Conservation (phyloP, 2,113 vertebrate species). For the Thryonomys swinderianus region DNA sequence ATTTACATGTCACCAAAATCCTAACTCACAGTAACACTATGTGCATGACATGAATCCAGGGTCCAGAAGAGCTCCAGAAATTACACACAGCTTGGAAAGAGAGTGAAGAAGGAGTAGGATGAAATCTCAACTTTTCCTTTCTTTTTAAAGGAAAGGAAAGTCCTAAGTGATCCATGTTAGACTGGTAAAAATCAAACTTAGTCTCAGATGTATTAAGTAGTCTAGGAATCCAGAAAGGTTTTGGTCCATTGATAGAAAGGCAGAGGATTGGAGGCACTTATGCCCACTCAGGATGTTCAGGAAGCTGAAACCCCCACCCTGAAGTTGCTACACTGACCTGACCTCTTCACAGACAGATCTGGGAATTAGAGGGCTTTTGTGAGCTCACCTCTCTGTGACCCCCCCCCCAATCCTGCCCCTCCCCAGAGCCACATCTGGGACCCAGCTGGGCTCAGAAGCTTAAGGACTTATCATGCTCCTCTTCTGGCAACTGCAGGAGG, state of each 20-base stretch:
- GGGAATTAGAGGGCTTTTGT: background rate
- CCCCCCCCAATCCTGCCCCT: background rate
- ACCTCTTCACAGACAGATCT: background rate
- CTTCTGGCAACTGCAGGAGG: background rate
- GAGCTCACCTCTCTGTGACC: constrained; percentile 22
- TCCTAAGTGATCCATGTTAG: background rate
- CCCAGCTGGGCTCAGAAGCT: constrained; percentile 54
- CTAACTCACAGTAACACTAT: background rate
- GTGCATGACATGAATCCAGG: background rate
- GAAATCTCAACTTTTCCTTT: background rate
- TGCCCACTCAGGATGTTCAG: background rate
- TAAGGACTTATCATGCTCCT: background rate
- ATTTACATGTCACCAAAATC: background rate
- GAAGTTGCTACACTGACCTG: background rate
- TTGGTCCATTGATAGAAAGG: background rate
- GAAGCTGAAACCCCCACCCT: background rate
- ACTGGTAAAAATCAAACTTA: background rate
- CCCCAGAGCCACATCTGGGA: constrained; percentile 62
- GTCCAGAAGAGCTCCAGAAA: background rate
- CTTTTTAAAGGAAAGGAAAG: background rate
- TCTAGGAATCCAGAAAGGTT: background rate
- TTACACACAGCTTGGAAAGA: background rate
- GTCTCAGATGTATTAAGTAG: background rate
- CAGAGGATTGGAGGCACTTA: background rate
- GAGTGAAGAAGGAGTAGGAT: rapidly evolving